phyloP scores from a whole-genome alignment of 2,113 vertebrate genomes.

The Callionymus lyra region DNA sequence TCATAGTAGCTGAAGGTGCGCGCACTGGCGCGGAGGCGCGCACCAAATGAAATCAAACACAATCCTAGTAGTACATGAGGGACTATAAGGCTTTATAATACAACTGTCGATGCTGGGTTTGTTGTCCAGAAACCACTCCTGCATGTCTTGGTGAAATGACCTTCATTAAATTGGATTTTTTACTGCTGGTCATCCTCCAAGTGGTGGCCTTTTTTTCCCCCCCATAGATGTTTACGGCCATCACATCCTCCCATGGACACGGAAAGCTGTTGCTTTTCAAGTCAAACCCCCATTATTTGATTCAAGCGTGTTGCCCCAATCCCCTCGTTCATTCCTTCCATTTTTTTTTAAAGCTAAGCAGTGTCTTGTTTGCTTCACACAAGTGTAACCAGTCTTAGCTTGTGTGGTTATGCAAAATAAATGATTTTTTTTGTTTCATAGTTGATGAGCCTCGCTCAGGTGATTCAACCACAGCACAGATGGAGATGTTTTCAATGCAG shows the following conservation, averaged over 20 bases:
- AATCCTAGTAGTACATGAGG: background rate
- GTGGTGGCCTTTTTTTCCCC: too few relatives aligned
- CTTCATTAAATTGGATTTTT: conserved; percentile 45
- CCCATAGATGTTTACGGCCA: too few relatives aligned
- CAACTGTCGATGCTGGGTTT: too few relatives aligned
- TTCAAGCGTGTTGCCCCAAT: too few relatives aligned
- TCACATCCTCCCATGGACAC: background rate
- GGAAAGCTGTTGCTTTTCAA: conserved; percentile 9
- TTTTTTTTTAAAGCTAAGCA: too few relatives aligned
- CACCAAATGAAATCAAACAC: background rate
- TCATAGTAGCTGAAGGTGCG: conserved; percentile 7
- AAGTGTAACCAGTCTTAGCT: background rate
- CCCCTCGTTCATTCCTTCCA: too few relatives aligned
- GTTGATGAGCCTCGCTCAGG: conserved; percentile 22
- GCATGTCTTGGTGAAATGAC: conserved; percentile 24
- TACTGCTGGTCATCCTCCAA: conserved; percentile 12
- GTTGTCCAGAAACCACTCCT: too few relatives aligned
- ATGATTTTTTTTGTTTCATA: too few relatives aligned
- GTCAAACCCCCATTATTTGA: too few relatives aligned
- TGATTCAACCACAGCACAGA: conserved; percentile 32
- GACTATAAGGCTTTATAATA: background rate
- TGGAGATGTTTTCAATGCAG: conserved; percentile 13
- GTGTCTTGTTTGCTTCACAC: too few relatives aligned
- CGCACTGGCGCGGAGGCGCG: background rate
- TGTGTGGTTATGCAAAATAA: background rate